Evolutionary conservation across 2,888 invertebrate species (phyloP).

Genomic region (Lamellibrachia columna): DNA sequence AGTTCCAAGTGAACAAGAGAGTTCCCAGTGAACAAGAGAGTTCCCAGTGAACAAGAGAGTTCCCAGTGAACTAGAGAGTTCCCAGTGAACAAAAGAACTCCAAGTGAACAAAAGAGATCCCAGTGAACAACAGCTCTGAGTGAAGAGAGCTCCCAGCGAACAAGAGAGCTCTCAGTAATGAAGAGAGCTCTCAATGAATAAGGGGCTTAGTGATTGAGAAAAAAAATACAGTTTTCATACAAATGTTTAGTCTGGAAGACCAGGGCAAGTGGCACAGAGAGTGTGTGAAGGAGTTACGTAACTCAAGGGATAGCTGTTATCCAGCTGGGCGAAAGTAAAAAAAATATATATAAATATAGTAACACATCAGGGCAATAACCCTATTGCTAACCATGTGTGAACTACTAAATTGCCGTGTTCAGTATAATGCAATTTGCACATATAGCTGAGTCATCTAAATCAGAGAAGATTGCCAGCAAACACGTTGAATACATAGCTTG

Average conservation of each 20-base stretch:
- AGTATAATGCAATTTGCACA: neutral
- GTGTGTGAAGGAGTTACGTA: neutral
- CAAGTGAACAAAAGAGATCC: too few species aligned
- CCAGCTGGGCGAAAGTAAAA: neutral
- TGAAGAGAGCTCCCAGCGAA: too few species aligned
- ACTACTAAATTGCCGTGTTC: neutral
- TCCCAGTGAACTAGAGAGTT: too few species aligned
- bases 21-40: too few species aligned
- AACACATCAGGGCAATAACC: neutral
- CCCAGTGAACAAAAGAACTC: too few species aligned
- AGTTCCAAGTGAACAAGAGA: too few species aligned
- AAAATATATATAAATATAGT: neutral
- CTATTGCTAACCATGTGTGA: neutral
- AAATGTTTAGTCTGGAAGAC: neutral
- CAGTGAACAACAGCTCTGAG: too few species aligned
- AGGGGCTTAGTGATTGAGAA: neutral
- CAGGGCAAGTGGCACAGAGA: neutral
- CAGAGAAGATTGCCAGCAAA: neutral
- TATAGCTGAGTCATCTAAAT: neutral
- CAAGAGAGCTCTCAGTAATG: too few species aligned
- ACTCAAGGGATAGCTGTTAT: neutral
- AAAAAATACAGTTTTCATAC: neutral
- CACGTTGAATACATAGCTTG: neutral
- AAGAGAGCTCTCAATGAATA: neutral
- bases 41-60: too few species aligned